Evolutionary conservation across 2,113 vertebrate species (phyloP).

Genomic region (Hyla sarda): DNA sequence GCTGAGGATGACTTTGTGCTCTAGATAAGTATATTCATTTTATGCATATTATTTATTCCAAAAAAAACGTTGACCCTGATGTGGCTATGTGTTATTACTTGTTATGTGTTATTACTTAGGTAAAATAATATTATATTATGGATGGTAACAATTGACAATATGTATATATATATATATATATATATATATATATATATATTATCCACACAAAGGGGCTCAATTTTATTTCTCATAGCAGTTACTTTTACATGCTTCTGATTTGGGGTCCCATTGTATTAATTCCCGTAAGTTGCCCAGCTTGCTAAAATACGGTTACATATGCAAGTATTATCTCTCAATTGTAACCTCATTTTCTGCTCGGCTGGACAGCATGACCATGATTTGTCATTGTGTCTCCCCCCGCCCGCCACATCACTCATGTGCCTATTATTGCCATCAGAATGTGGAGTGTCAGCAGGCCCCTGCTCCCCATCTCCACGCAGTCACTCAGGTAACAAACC

Average conservation of each 20-base stretch:
- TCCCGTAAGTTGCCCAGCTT: constrained; percentile 76
- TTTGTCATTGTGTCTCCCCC: constrained; percentile 83
- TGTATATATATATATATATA: too few relatives aligned
- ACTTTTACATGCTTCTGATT: constrained; percentile 44
- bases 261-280: constrained; percentile 60
- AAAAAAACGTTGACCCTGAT: too few relatives aligned
- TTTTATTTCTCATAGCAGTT: constrained; percentile 26
- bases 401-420: constrained; percentile 76
- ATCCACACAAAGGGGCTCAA: constrained; percentile 27
- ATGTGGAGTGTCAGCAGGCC: constrained; percentile 82
- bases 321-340: constrained; percentile 97
- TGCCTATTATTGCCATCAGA: constrained; percentile 82
- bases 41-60: not conserved
- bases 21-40: not conserved
- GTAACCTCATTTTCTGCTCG: constrained; percentile 97
- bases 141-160: too few relatives aligned
- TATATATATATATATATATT: not conserved
- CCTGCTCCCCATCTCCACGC: constrained; percentile 73
- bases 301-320: constrained; percentile 93
- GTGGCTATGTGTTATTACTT: too few relatives aligned
- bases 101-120: too few relatives aligned
- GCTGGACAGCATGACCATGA: constrained; percentile 89
- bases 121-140: too few relatives aligned
- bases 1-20: not conserved
- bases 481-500: constrained; percentile 97